Base-by-base conservation (phyloP, 2,797 vertebrate species). In the Enteromius anoplus region DNA sequence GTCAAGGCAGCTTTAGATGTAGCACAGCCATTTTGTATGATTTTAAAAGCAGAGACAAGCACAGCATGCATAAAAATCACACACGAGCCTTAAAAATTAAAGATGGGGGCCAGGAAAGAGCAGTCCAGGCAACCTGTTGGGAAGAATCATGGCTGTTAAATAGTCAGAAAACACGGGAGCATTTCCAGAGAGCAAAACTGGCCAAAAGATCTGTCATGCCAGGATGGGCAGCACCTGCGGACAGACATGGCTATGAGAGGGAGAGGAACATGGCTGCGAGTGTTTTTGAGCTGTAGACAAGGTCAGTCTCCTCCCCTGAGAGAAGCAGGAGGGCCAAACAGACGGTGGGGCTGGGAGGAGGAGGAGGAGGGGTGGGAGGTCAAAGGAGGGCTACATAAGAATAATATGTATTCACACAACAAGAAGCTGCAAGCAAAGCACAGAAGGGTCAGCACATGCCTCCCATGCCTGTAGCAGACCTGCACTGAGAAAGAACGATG, bases 391-490 rank as follows among this genome's bases (percentile, higher is more conserved):
- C 49, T 26, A 40, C 51, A 19, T 23, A 73, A 17, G 23, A 40
- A 12, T 47, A 47, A 40, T 8, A 42, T 82, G 88, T 49, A 12
- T 29, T 90, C 75, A 89, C 32, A 85, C 23, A 70, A 86, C 89
- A 93, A 77, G 81, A 87, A 85, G 93, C 93, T 91, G 89, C 93
- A 95, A 93, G 92, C 93, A 91, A 93, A 93, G 91, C 91, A 76
- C 91, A 93, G 92, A 91, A 89, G 85, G 90, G 86, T 89, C 91
- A 88, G 95, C 95, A 96, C 97, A 99, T 98, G 97, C 97, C 88
- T 97, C 96, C 96, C 97, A 98, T 98, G 97, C 97, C 96, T 93
- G 96, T 95, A 95, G 95, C 93, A 96, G 92, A 96, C 94, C 97
- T 97, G 95, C 90, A 92, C 93, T 93, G 93, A 94, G 92, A 92